Base-by-base conservation (phyloP, 2,888 invertebrate genomes). In the Glyphotaelius pellucidus region DNA sequence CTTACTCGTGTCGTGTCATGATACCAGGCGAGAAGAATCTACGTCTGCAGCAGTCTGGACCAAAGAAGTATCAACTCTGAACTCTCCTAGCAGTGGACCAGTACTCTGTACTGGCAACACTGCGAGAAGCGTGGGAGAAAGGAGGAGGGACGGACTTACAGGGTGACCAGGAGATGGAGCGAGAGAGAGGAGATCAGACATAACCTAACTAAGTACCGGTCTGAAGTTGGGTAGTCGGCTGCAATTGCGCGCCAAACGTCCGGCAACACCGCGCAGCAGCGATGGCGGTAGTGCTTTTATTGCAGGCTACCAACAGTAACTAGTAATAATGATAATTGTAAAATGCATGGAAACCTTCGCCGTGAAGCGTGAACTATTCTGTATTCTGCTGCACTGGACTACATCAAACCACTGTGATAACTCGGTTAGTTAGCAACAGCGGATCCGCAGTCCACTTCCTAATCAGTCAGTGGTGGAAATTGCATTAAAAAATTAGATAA, bases 161-260 rank as follows among this genome's bases (percentile, higher is more conserved):
- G 31, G 83, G n/a, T 35, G 83, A 31, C 31, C 81, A 83, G 81
- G 32, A 35, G 81, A 4, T 35, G 81, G 32, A 31, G 25, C 7
- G 81, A 67, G 67, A 67, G 9, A 25, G 67, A 25, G n/a, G 67
- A 67, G n/a, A 67, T 67, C n/a, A 67, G 67, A 67, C 67, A 19
- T 67, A 67, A 67, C 67, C 19, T 67, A 67, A 67, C 67, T 25
- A n/a, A 9, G 25, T n/a, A 67, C 25, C n/a, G 11, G 67, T 67
- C 67, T 67, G 67, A 67, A 67, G 67, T 67, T 67, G n/a, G 67
- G 67, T 67, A 31, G 81, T n/a, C 35, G 9, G 15, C 83, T 32
- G 83, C 83, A 15, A 83, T 83, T 32, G 15, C 83, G 83, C 83
- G 83, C 83, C 83, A 83, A 32, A 83, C 83, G 35, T 9, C 83